A percentile compares a stretch with the other conserved stretches of the same genome.
These are phyloP conservation scores for Rotaria sp. DNA, from an alignment of 2,888 invertebrate species.

Conservation along the genomic window DNA sequence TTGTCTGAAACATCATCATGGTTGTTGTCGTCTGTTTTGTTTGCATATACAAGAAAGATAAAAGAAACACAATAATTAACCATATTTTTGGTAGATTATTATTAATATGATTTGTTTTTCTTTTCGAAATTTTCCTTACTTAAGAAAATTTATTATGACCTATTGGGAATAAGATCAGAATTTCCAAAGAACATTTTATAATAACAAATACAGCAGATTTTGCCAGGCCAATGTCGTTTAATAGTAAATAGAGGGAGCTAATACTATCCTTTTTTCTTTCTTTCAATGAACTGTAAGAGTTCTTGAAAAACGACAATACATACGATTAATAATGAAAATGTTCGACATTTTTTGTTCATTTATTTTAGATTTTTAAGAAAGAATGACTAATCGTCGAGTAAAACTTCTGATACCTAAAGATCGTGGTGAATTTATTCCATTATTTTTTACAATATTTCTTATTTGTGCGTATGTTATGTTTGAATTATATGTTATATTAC, in stretches of 20 bases:
- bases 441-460: neutral
- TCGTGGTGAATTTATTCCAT: neutral
- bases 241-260: no score
- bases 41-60: constrained; percentile 1
- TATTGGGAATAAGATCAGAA: no score
- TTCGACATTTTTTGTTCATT: neutral
- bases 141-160: no score
- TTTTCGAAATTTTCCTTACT: no score
- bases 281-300: no score
- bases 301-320: no score
- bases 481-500: constrained; percentile 1
- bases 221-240: no score
- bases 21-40: constrained; percentile 7
- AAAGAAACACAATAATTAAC: neutral
- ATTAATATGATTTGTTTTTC: neutral
- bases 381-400: neutral
- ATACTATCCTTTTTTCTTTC: no score
- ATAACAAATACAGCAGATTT: no score
- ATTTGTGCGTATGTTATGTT: neutral
- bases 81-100: constrained; percentile 24
- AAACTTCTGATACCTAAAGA: neutral
- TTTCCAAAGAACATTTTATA: no score
- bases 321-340: no score
- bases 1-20: neutral
- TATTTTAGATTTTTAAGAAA: neutral